Percentiles rank a stretch among this genome's conserved stretches.
phyloP scores from a whole-genome alignment of 2,113 vertebrate genomes.

The Trematomus loennbergii region DNA sequence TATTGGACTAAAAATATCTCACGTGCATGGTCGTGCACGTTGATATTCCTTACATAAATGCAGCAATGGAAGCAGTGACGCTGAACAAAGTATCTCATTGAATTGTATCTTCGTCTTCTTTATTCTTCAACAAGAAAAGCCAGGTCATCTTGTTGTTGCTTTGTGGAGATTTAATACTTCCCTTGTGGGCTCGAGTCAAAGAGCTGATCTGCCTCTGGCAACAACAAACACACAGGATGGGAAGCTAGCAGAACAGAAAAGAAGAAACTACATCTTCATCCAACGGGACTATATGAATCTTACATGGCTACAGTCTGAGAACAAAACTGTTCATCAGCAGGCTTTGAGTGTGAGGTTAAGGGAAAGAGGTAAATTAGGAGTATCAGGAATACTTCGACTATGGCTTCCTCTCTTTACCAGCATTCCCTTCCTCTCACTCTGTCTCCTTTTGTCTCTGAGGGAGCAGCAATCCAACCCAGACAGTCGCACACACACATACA shows the following conservation, averaged over 20 bases:
- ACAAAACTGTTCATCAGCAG: constrained; percentile 12
- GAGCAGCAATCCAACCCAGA: background rate
- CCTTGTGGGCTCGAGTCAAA: constrained; percentile 67
- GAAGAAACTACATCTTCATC: constrained; percentile 35
- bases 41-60: constrained; percentile 35
- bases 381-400: background rate
- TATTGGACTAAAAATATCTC: constrained; percentile 62
- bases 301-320: constrained; percentile 50
- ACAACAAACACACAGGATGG: constrained; percentile 48
- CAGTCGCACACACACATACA: constrained; percentile 24
- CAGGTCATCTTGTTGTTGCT: constrained; percentile 54
- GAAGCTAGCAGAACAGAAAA: constrained; percentile 39
- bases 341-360: constrained; percentile 17
- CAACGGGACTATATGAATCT: constrained; percentile 49
- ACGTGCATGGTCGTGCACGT: background rate
- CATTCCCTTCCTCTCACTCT: background rate
- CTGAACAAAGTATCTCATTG: constrained; percentile 67
- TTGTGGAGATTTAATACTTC: constrained; percentile 75
- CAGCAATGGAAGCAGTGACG: constrained; percentile 61
- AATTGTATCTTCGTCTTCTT: constrained; percentile 53
- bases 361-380: constrained; percentile 6
- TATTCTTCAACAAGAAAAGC: constrained; percentile 36
- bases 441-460: constrained; percentile 4
- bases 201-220: constrained; percentile 67
- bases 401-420: background rate